Conservation (phyloP, 1,140 invertebrate species). For the Temnothorax longispinosus region DNA sequence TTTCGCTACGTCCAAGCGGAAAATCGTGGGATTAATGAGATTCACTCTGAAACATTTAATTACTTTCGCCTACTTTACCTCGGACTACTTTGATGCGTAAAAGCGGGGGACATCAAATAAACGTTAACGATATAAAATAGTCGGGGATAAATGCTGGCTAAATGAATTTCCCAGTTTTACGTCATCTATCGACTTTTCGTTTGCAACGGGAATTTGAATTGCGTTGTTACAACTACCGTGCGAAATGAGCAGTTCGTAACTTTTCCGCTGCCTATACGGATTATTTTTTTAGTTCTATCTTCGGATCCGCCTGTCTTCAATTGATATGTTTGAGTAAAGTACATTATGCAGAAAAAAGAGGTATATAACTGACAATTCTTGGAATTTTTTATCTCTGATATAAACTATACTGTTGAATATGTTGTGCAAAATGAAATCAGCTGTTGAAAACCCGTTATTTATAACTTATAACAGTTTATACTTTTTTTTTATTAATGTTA, state of each 20-base stretch:
- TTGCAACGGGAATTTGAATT: constrained; percentile 6
- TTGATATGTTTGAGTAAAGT: background rate
- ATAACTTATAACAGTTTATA: background rate
- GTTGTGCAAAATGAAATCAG: background rate
- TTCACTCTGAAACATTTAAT: constrained; percentile 42
- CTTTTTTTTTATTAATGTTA: background rate
- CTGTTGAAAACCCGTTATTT: background rate
- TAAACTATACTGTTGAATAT: background rate
- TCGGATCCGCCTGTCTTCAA: background rate
- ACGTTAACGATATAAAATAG: constrained; percentile 34
- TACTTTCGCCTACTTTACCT: background rate
- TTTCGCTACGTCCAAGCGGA: background rate
- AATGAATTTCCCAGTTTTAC: constrained; percentile 22
- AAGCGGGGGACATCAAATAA: background rate
- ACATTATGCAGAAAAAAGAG: background rate
- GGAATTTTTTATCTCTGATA: background rate
- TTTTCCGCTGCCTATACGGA: background rate
- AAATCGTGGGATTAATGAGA: constrained; percentile 10
- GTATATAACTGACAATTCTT: background rate
- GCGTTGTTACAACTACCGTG: background rate
- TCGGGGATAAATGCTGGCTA: background rate
- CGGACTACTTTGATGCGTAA: constrained; percentile 3
- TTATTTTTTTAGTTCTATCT: background rate
- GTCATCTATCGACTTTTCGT: background rate
- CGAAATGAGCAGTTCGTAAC: background rate